These are phyloP conservation scores for Danio aesculapii DNA, from an alignment of 2,797 vertebrate genomes.

Conservation along the genomic window DNA sequence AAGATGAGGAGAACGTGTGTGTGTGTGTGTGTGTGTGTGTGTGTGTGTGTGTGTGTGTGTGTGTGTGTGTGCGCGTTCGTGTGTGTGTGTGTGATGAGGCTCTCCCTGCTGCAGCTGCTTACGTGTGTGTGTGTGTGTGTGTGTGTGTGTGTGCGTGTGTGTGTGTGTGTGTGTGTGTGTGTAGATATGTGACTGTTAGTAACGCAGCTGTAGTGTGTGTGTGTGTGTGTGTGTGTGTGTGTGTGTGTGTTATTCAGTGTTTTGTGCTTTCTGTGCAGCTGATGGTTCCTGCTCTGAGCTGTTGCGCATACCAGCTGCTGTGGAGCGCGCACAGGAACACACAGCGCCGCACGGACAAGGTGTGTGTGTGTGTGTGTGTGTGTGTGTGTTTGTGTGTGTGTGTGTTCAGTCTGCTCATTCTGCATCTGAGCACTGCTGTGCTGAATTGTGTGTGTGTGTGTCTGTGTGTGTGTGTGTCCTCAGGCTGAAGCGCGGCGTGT, in stretches of 20 bases:
- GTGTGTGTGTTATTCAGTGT: not conserved
- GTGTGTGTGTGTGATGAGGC: too few species aligned
- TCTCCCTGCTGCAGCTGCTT: not conserved
- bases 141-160: too few species aligned
- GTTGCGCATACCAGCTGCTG: slow-evolving; percentile 80
- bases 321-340: slow-evolving; percentile 68
- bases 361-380: not conserved
- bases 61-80: not conserved
- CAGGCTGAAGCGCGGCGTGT: slow-evolving; percentile 78
- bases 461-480: not conserved
- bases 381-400: too few species aligned
- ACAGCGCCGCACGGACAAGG: slow-evolving; percentile 31
- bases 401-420: too few species aligned
- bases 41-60: not conserved
- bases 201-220: too few species aligned
- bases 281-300: slow-evolving; percentile 80
- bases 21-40: not conserved
- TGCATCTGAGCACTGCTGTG: too few species aligned
- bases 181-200: too few species aligned
- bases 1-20: too few species aligned
- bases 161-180: too few species aligned
- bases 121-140: not conserved
- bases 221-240: too few species aligned
- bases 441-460: not conserved
- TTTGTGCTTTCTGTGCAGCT: slow-evolving; percentile 74